phyloP scores from a whole-genome alignment of 2,888 invertebrate species.

The Hydropsyche betteni region DNA sequence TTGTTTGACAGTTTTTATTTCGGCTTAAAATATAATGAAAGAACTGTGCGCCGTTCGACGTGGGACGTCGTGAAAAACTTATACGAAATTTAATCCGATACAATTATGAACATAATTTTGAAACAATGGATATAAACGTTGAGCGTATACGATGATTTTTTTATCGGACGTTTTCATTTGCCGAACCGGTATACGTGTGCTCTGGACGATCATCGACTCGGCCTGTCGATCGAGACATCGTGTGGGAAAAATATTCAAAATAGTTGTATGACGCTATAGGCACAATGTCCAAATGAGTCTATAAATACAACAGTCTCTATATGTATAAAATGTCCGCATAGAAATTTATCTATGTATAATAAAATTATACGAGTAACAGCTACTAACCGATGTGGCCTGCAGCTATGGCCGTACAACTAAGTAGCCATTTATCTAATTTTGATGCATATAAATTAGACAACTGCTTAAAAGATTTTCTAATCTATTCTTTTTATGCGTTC shows the following conservation, averaged over 20 bases:
- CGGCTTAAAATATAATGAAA: neutral
- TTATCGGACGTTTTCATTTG: neutral
- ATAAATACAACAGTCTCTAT: neutral
- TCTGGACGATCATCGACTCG: neutral
- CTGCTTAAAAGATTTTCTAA: conserved; percentile 37
- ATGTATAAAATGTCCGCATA: conserved; percentile 1
- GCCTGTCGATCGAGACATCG: conserved; percentile 6
- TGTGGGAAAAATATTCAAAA: conserved; percentile 38
- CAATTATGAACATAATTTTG: conserved; percentile 9
- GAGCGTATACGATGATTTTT: conserved; percentile 8
- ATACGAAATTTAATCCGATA: conserved; percentile 7
- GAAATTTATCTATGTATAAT: conserved; percentile 14
- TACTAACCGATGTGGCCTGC: conserved; percentile 28
- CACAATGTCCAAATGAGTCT: neutral
- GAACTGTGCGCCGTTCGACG: neutral
- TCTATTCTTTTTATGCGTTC: conserved; percentile 32
- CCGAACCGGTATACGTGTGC: conserved; percentile 20
- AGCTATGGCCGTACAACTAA: conserved; percentile 37
- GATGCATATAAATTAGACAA: conserved; percentile 44
- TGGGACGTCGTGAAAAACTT: neutral
- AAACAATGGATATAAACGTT: conserved; percentile 5
- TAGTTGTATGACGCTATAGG: conserved; percentile 19
- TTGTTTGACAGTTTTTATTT: neutral
- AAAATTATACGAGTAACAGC: conserved; percentile 27
- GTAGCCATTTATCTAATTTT: conserved; percentile 43